Conservation (phyloP, 2,797 vertebrate species). For the Malacoraja senta region DNA sequence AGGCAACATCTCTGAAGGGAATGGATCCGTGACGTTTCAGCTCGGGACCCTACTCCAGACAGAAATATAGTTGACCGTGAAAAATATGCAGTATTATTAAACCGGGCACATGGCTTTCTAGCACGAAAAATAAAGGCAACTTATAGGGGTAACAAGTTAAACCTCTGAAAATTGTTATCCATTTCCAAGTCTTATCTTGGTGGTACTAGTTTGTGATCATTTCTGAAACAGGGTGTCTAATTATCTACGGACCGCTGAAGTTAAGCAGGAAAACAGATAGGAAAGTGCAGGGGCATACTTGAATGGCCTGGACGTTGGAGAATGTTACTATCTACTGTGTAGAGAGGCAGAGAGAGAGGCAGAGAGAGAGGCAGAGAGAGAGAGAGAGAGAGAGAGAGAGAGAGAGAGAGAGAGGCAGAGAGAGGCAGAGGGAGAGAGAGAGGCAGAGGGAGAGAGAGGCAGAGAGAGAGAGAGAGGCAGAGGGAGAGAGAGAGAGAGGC, state of each 20-base stretch:
- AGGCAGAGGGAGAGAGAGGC: too few species aligned
- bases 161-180: not conserved
- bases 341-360: too few species aligned
- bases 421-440: too few species aligned
- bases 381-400: too few species aligned
- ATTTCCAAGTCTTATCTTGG: not conserved
- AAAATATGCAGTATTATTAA: not conserved
- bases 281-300: not conserved
- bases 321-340: not conserved
- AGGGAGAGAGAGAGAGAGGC: too few species aligned
- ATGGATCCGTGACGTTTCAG: too few species aligned
- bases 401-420: too few species aligned
- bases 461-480: too few species aligned
- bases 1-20: too few species aligned
- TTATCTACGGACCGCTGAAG: not conserved
- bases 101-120: not conserved
- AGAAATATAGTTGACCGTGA: not conserved
- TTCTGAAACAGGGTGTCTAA: not conserved
- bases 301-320: not conserved
- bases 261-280: not conserved
- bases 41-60: not conserved
- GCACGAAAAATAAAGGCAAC: not conserved
- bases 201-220: not conserved
- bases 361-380: too few species aligned
- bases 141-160: not conserved